Conservation (phyloP, 2,888 invertebrate genomes). For the Argyra leucocephala region DNA sequence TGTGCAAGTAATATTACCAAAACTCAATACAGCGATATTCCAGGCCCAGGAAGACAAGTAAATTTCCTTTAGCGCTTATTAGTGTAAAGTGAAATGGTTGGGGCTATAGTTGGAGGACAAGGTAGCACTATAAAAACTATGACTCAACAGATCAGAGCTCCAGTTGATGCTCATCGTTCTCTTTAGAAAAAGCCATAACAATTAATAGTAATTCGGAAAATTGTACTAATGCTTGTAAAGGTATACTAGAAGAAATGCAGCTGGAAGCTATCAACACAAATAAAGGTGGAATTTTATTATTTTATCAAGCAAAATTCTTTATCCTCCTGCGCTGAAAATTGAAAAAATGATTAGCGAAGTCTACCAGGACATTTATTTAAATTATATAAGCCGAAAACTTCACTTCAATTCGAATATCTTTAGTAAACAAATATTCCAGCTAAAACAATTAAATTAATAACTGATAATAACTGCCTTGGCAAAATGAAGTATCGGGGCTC, state of each 20-base stretch:
- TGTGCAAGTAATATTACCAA: conserved; percentile 38
- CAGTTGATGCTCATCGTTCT: conserved; percentile 89
- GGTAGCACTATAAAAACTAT: conserved; percentile 95
- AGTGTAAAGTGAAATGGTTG: conserved; percentile 95
- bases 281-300: too few relatives aligned
- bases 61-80: conserved; percentile 82
- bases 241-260: conserved; percentile 95
- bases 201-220: conserved; percentile 97
- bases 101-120: conserved; percentile 95
- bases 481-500: too few relatives aligned
- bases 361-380: too few relatives aligned
- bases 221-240: conserved; percentile 94
- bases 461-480: too few relatives aligned
- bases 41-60: conserved; percentile 70
- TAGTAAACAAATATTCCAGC: too few relatives aligned
- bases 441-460: too few relatives aligned
- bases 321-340: too few relatives aligned
- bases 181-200: conserved; percentile 87
- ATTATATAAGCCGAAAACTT: too few relatives aligned
- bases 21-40: conserved; percentile 53
- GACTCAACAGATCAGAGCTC: conserved; percentile 82
- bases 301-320: too few relatives aligned
- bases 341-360: too few relatives aligned
- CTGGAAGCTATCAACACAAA: conserved; percentile 89
- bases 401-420: too few relatives aligned